These are phyloP conservation scores for Rotaria socialis DNA, from an alignment of 2,888 invertebrate species.

Conservation along the genomic window DNA sequence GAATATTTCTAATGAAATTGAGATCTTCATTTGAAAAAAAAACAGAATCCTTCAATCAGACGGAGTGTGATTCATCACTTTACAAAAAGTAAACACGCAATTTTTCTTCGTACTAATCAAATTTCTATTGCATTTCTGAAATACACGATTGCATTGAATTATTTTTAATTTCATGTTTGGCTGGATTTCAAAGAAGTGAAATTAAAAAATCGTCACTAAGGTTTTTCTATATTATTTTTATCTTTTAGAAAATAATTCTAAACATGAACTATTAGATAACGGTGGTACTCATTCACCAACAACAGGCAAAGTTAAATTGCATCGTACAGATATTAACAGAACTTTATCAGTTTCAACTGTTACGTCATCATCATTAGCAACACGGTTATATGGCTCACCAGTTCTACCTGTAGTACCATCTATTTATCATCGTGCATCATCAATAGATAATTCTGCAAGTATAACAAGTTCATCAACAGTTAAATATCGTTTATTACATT, in stretches of 20 bases:
- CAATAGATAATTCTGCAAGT: neutral
- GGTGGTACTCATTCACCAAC: neutral
- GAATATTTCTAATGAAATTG: too few species aligned
- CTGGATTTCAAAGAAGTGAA: too few species aligned
- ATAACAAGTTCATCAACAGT: neutral
- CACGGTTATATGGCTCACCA: neutral
- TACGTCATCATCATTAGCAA: neutral
- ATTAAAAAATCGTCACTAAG: too few species aligned
- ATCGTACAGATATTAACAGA: neutral
- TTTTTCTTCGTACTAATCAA: too few species aligned
- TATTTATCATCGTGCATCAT: neutral
- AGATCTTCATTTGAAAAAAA: too few species aligned
- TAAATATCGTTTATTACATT: neutral
- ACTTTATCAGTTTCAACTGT: neutral
- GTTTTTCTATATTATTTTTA: neutral
- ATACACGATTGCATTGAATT: too few species aligned
- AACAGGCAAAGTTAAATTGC: neutral
- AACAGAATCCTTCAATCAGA: too few species aligned
- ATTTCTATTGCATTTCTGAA: too few species aligned
- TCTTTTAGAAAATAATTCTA: neutral
- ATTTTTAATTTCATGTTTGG: too few species aligned
- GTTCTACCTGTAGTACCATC: neutral
- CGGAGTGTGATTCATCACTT: too few species aligned
- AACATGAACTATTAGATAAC: neutral
- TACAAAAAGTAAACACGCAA: too few species aligned